Base-by-base conservation (phyloP, 2,888 invertebrate species). In the Stenchaetothrips biformis region DNA sequence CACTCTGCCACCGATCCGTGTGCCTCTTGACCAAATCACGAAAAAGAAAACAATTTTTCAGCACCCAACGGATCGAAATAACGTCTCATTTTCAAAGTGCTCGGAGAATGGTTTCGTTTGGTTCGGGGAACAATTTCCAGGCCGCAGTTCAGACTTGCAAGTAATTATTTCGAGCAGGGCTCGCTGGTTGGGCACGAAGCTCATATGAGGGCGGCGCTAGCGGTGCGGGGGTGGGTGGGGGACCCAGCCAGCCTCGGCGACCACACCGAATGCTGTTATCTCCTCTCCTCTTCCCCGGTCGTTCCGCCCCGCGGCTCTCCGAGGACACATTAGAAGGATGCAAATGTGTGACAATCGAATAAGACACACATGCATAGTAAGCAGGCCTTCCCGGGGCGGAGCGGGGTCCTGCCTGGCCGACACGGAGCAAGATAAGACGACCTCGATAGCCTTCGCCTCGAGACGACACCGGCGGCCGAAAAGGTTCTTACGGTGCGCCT, bases 321-420 rank as follows among this genome's bases (percentile, higher is more conserved):
- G 53, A 53, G 53, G 53, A 53, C 53, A 53, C 53, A 53, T 53
- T 53, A 53, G 53, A 53, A 53, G 53, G 53, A 53, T 53, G 53
- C 53, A 53, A 53, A 53, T 53, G 53, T 53, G 53, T 53, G 53
- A 53, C 53, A 53, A 53, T 53, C 53, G 53, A 53, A 53, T 53
- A 53, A 53, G 53, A 53, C 53, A 53, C 53, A 53, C 53, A 53
- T 53, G 53, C 53, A 53, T 53, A 53, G 18, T 53, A 53, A 53
- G 53, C 53, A 53, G 53, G 13, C 16, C 18, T 4, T 53, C 11
- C 18, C 53, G 53, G 13, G 13, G 11, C 53, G 53, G 53, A 18
- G 53, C 18, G 37, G 37, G 37, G 2, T 37, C 37, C 37, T 37
- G 37, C 37, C 37, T 37, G 37, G 37, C 37, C 37, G 2, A 37